A percentile compares a stretch with the other conserved stretches of the same genome.
Conservation (phyloP, 2,113 vertebrate genomes). For the Thunnus maccoyii region DNA sequence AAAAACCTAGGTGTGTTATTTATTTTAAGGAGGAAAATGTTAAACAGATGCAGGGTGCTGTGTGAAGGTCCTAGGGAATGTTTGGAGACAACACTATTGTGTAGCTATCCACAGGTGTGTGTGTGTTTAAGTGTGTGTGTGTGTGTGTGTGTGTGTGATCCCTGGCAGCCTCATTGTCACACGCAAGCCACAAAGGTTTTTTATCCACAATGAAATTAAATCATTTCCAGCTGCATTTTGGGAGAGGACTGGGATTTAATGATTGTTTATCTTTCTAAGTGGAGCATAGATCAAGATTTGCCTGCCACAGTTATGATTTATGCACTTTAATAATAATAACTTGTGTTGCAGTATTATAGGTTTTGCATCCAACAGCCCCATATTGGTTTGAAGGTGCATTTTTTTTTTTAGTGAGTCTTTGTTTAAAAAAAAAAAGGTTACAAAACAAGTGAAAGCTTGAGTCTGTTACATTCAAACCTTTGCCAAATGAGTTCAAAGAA, state of each 20-base stretch:
- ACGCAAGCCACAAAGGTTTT: neutral
- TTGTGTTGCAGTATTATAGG: no score
- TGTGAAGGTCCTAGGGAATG: slow-evolving; percentile 15
- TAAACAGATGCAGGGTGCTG: slow-evolving; percentile 6
- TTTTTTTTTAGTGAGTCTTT: no score
- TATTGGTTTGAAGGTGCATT: no score
- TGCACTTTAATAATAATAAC: neutral
- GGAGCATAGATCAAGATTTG: neutral
- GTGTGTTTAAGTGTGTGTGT: slow-evolving; percentile 46
- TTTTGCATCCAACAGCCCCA: no score
- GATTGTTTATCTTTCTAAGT: neutral
- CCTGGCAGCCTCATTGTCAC: neutral
- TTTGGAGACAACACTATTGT: neutral
- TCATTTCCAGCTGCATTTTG: neutral
- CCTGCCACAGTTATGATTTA: neutral
- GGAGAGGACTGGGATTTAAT: neutral
- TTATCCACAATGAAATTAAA: no score
- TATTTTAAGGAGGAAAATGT: neutral
- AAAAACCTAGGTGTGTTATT: neutral
- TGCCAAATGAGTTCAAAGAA: no score
- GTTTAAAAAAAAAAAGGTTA: no score
- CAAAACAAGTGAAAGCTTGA: no score
- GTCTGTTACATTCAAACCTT: no score
- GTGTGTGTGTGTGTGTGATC: slow-evolving; percentile 35
- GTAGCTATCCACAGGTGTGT: slow-evolving; percentile 44